These are phyloP conservation scores for Mustela lutreola DNA, from an alignment of 2,113 vertebrate species.

Conservation along the genomic window DNA sequence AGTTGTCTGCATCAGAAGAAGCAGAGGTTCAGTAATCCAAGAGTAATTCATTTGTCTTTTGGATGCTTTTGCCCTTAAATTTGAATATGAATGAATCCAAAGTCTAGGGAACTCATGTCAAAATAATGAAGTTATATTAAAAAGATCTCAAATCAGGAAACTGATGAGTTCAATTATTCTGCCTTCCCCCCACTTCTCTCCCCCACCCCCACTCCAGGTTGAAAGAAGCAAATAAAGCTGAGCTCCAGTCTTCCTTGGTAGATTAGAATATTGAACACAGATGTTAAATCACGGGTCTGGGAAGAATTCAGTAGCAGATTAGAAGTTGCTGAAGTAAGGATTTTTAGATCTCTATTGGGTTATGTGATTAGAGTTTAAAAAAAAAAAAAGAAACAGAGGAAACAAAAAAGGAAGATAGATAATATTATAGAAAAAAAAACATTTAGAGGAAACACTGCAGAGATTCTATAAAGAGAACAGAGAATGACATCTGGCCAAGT, in stretches of 20 bases:
- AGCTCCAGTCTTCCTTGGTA: slow-evolving; percentile 25
- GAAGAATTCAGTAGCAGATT: slow-evolving; percentile 55
- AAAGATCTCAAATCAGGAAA: slow-evolving; percentile 48
- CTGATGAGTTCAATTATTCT: slow-evolving; percentile 44
- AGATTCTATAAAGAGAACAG: slow-evolving; percentile 25
- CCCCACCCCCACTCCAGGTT: background rate
- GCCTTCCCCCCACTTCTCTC: no score
- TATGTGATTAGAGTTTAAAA: slow-evolving; percentile 17
- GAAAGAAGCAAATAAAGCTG: slow-evolving; percentile 53
- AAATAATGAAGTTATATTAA: slow-evolving; percentile 68
- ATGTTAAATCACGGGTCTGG: slow-evolving; percentile 43
- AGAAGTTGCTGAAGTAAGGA: slow-evolving; percentile 51
- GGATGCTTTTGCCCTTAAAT: slow-evolving; percentile 60
- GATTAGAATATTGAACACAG: slow-evolving; percentile 48
- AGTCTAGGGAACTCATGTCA: slow-evolving; percentile 68
- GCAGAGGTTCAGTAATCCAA: slow-evolving; percentile 64
- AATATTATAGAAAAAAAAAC: background rate
- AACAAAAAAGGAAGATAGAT: background rate
- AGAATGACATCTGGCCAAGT: background rate
- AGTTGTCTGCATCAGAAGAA: slow-evolving; percentile 47
- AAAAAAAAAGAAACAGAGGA: background rate
- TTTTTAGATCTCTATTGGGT: slow-evolving; percentile 29
- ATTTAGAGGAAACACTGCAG: background rate
- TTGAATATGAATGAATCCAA: slow-evolving; percentile 53
- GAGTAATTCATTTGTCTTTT: slow-evolving; percentile 71